Evolutionary conservation across 1,140 invertebrate genomes (phyloP), one percentile per base, ranked within the genome.

Genomic region (Sminthurides bifidus): DNA sequence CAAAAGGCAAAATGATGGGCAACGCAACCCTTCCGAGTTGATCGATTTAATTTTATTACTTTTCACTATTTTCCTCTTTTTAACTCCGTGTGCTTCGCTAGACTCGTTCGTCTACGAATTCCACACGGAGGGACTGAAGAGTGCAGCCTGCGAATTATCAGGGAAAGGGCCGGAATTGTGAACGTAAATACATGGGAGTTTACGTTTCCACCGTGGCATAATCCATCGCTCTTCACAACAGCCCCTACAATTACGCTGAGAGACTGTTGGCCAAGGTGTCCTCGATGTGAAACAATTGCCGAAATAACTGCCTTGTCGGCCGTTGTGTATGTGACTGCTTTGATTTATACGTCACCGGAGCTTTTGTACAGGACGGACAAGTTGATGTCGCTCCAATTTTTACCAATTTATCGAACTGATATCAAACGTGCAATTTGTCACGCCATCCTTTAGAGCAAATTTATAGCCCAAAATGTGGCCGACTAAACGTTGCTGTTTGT

Each of bases 1-100:
- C 54, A 63, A 60, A 63, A 58, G 53, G 35, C 17, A 31, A 49
- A 49, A 49, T 46, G n/a, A n/a, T n/a, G n/a, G n/a, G n/a, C n/a
- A n/a, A n/a, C n/a, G n/a, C n/a, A n/a, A n/a, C n/a, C n/a, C n/a
- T n/a, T n/a, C n/a, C 48, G 31, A 35, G 31, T 48, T 46, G 27
- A 35, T 29, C 53, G 29, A n/a, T 46, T 55, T 44, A 27, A 35
- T 55, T 52, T 37, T 35, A 35, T 45, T 29, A 37, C 23, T 46
- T 54, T 53, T 53, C 26, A 40, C 40, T 26, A 31, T 33, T 54
- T 54, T 26, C 35, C 26, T 43, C 40, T 21, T 12, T 35, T 43
- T 15, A 45, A 48, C 33, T 17, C 14, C 37, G 41, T 53, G 14
- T 33, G n/a, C 14, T 21, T 26, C 3, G 44, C 21, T 46, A 46